phyloP scores from a whole-genome alignment of 1,140 invertebrate species.

The Pinna nobilis region DNA sequence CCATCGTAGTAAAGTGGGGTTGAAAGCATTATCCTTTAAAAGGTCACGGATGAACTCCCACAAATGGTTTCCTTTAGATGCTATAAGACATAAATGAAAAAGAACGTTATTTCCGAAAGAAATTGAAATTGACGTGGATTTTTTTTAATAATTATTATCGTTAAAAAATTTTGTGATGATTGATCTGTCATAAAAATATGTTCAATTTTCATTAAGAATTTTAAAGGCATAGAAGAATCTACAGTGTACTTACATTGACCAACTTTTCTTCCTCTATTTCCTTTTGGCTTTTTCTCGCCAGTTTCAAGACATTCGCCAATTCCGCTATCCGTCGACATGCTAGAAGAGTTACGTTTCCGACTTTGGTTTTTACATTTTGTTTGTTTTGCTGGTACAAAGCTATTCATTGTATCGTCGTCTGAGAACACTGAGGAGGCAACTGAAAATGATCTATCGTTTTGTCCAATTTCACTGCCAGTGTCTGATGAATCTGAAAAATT shows the following conservation, averaged over 20 bases:
- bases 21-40: conserved; percentile 60
- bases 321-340: neutral
- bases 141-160: neutral
- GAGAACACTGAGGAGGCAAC: conserved; percentile 10
- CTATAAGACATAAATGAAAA: conserved; percentile 15
- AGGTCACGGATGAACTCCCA: conserved; percentile 71
- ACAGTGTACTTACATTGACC: conserved; percentile 43
- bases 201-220: neutral
- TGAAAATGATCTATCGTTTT: conserved; percentile 5
- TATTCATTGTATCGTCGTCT: conserved; percentile 28
- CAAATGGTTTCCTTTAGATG: conserved; percentile 67
- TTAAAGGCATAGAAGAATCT: neutral
- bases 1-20: conserved; percentile 82
- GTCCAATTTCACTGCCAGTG: conserved; percentile 2
- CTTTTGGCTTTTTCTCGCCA: conserved; percentile 9
- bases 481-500: conserved; percentile 20
- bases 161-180: neutral
- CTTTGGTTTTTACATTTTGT: neutral
- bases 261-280: conserved; percentile 44
- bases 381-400: conserved; percentile 9
- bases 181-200: neutral
- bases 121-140: neutral
- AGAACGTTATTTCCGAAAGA: neutral
- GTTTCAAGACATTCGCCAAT: conserved; percentile 1
- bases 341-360: neutral